phyloP scores from a whole-genome alignment of 2,797 vertebrate genomes.

The Alouatta caraya region DNA sequence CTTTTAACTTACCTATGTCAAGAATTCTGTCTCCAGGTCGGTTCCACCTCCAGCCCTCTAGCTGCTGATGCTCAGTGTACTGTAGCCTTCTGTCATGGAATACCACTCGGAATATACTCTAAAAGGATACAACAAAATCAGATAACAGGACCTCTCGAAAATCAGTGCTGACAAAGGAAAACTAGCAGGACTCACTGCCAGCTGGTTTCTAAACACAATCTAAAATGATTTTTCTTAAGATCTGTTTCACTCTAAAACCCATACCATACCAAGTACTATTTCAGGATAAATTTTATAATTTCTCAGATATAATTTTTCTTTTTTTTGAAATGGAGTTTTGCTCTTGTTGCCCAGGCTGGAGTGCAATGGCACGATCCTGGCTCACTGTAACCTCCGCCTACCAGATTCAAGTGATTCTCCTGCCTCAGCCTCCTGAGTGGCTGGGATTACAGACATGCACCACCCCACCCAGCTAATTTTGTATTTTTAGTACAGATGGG shows the following conservation, averaged over 20 bases:
- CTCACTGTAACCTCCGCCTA: rapidly evolving
- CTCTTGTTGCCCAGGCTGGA: too few relatives aligned
- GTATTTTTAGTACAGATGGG: too few relatives aligned
- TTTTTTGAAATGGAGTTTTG: too few relatives aligned
- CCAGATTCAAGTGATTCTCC: background rate
- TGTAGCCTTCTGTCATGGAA: constrained; percentile 96
- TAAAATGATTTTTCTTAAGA: constrained; percentile 20
- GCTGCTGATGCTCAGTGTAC: constrained; percentile 97
- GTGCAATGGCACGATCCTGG: background rate
- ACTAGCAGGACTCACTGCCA: background rate
- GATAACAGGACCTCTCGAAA: background rate
- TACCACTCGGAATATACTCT: constrained; percentile 98
- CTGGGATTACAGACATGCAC: too few relatives aligned
- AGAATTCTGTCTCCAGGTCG: constrained; percentile 95
- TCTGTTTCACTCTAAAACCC: background rate
- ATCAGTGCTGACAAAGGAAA: constrained; percentile 26
- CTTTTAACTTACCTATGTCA: constrained; percentile 90
- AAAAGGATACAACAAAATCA: background rate
- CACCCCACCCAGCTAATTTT: too few relatives aligned
- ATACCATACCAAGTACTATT: background rate
- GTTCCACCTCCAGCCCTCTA: constrained; percentile 98
- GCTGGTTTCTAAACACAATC: background rate
- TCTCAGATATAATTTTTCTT: background rate
- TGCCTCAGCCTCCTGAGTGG: background rate
- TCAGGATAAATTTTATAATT: background rate